Evolutionary conservation across 2,113 vertebrate genomes (phyloP).

Genomic region (Nothobranchius kuhntae): DNA sequence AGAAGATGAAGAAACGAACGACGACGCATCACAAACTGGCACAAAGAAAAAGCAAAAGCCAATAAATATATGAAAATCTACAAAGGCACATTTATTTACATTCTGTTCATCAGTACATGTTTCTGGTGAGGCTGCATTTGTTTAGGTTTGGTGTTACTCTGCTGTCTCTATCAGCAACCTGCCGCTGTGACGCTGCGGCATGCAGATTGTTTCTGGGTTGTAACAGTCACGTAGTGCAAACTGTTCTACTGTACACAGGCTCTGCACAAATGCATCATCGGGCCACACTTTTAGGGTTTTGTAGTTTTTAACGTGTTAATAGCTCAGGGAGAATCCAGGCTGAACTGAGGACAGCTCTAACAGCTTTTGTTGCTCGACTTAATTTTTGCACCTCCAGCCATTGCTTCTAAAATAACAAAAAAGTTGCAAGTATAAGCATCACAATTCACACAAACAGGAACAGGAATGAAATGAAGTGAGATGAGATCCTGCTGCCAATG

Average conservation of each 20-base stretch:
- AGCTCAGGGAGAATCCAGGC: background rate
- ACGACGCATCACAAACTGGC: conserved; percentile 11
- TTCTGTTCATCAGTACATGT: too few species aligned
- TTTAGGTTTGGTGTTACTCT: background rate
- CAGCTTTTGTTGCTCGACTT: background rate
- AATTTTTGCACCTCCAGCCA: background rate
- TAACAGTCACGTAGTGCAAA: background rate
- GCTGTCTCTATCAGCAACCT: background rate
- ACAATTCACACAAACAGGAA: background rate
- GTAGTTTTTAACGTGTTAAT: background rate
- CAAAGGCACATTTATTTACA: background rate
- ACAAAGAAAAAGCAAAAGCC: background rate
- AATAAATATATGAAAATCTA: conserved; percentile 2
- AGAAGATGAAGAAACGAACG: conserved; percentile 14
- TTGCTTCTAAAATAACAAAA: background rate
- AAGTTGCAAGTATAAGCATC: too few species aligned
- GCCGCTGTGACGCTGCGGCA: too few species aligned
- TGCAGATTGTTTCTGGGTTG: background rate
- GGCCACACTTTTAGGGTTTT: background rate
- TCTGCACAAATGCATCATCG: background rate
- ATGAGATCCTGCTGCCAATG: background rate
- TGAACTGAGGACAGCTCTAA: background rate
- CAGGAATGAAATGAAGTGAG: conserved; percentile 5
- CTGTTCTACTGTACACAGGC: background rate
- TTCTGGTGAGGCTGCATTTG: background rate